A percentile compares a stretch with the other conserved stretches of the same genome.
phyloP scores from a whole-genome alignment of 2,113 vertebrate species.

The Athene noctua region DNA sequence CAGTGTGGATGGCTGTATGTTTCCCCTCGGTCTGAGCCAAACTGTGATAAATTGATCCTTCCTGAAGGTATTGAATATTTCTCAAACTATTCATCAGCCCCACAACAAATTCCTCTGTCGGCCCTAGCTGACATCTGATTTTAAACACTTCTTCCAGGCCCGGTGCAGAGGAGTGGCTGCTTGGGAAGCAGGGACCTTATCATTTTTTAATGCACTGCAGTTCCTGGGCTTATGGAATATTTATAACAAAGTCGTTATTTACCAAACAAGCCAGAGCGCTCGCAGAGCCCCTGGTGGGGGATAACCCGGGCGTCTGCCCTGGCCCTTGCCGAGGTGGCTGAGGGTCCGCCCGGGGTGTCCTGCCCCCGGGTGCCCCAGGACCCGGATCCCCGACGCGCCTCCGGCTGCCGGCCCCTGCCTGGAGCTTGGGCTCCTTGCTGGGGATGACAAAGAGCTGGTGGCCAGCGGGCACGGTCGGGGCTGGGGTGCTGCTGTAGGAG shows the following conservation, averaged over 20 bases:
- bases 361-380: too few species aligned
- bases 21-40: slow-evolving; percentile 10
- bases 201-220: slow-evolving; percentile 71
- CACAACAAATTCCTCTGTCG: slow-evolving; percentile 77
- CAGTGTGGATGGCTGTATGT: background rate
- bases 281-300: background rate
- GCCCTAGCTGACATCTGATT: slow-evolving; percentile 69
- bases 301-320: rapidly evolving
- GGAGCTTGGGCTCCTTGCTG: background rate
- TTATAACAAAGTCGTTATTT: slow-evolving; percentile 66
- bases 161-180: background rate
- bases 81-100: slow-evolving; percentile 77
- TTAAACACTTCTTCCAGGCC: slow-evolving; percentile 62
- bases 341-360: background rate
- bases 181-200: slow-evolving; percentile 56
- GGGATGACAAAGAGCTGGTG: background rate
- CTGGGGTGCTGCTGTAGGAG: background rate
- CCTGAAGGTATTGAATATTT: slow-evolving; percentile 24
- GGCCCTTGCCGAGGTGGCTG: background rate
- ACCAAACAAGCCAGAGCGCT: slow-evolving; percentile 21
- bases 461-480: background rate
- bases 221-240: slow-evolving; percentile 71
- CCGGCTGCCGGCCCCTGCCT: too few species aligned
- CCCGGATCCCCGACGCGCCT: rapidly evolving
- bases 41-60: slow-evolving; percentile 56